Percentiles rank a stretch among this genome's conserved stretches.
Conservation (phyloP, 1,140 invertebrate species). For the Zaprionus camerounensis region DNA sequence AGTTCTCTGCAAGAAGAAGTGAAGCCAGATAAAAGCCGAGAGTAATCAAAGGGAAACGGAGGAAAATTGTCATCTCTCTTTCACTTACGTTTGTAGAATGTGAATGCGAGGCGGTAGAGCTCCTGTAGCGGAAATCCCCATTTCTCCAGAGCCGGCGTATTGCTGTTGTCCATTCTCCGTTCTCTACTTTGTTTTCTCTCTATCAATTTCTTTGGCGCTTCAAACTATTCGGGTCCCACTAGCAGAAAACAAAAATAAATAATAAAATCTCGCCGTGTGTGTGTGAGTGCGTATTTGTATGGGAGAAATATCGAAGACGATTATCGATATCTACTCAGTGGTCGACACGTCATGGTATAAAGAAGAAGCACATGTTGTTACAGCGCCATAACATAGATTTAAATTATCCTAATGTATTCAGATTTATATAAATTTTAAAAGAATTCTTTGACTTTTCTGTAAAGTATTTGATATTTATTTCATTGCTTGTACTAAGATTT, state of each 20-base stretch:
- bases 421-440: neutral
- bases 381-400: conserved; percentile 1
- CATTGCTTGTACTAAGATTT: neutral
- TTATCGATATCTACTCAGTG: neutral
- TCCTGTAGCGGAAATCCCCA: conserved; percentile 91
- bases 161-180: conserved; percentile 40
- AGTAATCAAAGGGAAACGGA: conserved; percentile 9
- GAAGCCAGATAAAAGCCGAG: conserved; percentile 44
- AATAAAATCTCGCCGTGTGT: conserved; percentile 41
- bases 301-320: conserved; percentile 27
- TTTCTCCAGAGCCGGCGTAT: conserved; percentile 66
- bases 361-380: neutral
- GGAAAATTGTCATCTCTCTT: conserved; percentile 3
- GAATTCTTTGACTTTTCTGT: neutral
- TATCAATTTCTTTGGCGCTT: conserved; percentile 23
- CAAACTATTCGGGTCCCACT: conserved; percentile 34
- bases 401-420: neutral
- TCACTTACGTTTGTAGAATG: conserved; percentile 94
- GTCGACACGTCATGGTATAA: conserved; percentile 19
- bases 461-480: neutral
- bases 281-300: conserved; percentile 43
- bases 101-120: conserved; percentile 93
- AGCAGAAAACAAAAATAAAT: conserved; percentile 71
- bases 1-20: conserved; percentile 92
- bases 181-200: neutral